These are phyloP conservation scores for Equus przewalskii DNA, from an alignment of 2,113 vertebrate species.

Conservation along the genomic window DNA sequence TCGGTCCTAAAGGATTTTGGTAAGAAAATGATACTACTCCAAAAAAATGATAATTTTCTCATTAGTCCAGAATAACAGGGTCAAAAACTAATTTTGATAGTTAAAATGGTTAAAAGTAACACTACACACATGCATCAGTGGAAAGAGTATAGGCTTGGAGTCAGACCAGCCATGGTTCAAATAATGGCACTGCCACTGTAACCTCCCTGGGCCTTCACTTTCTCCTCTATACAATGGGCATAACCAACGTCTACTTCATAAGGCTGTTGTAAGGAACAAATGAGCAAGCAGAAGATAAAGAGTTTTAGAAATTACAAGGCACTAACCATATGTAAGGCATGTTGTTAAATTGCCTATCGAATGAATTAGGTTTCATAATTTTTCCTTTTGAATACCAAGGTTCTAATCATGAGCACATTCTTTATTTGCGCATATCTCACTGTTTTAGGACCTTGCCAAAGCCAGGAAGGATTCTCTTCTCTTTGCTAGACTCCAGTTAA, in stretches of 20 bases:
- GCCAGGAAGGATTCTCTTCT: neutral
- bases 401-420: neutral
- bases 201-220: neutral
- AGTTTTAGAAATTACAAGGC: neutral
- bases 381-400: constrained; percentile 5
- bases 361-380: neutral
- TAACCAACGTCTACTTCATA: neutral
- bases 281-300: neutral
- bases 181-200: neutral
- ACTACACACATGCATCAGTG: neutral
- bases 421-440: neutral
- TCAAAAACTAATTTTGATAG: neutral
- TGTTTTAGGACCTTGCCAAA: neutral
- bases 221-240: neutral
- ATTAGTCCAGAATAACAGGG: neutral
- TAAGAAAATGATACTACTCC: neutral
- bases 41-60: neutral
- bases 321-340: neutral
- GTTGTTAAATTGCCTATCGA: neutral
- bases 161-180: neutral
- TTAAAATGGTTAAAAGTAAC: constrained; percentile 29
- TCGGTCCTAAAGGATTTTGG: neutral
- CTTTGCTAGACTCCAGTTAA: neutral
- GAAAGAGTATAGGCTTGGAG: neutral
- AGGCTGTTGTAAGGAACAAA: neutral